Evolutionary conservation across 2,888 invertebrate genomes (phyloP).

Genomic region (Melinaea marsaeus): DNA sequence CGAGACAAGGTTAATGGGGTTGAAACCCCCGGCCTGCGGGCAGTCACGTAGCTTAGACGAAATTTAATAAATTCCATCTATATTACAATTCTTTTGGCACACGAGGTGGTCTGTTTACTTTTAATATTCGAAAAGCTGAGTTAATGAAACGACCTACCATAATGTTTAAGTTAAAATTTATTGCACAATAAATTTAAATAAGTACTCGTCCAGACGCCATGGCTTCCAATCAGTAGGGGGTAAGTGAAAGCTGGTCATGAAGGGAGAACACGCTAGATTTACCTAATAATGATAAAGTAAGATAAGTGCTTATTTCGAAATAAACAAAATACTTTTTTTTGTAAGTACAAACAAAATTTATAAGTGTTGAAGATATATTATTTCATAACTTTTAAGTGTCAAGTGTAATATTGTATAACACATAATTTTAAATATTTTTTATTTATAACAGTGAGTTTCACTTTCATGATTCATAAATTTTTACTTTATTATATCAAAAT

Average conservation of each 20-base stretch:
- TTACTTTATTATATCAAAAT: too few relatives aligned
- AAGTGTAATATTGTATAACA: too few relatives aligned
- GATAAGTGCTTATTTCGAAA: slow-evolving; percentile 14
- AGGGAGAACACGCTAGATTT: slow-evolving; percentile 18
- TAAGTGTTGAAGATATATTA: too few relatives aligned
- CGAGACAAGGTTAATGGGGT: slow-evolving; percentile 74
- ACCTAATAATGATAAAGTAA: slow-evolving; percentile 21
- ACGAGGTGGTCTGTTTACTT: slow-evolving; percentile 39
- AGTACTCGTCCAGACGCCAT: slow-evolving; percentile 20
- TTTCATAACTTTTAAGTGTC: too few relatives aligned
- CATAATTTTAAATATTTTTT: too few relatives aligned
- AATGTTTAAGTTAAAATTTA: slow-evolving; percentile 25
- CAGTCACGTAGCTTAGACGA: slow-evolving; percentile 60
- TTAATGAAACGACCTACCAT: slow-evolving; percentile 25
- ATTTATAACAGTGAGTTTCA: too few relatives aligned
- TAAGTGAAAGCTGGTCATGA: slow-evolving; percentile 10
- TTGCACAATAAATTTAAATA: slow-evolving; percentile 26
- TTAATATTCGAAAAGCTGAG: slow-evolving; percentile 30
- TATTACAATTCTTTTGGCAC: slow-evolving; percentile 51
- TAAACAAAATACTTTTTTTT: not conserved
- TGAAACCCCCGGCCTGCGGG: slow-evolving; percentile 59
- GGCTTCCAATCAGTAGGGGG: slow-evolving; percentile 26
- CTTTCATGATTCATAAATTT: too few relatives aligned
- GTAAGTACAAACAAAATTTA: too few relatives aligned
- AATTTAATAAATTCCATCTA: slow-evolving; percentile 68